Conservation (phyloP, 2,113 vertebrate genomes). For the Erythrocebus patas region DNA sequence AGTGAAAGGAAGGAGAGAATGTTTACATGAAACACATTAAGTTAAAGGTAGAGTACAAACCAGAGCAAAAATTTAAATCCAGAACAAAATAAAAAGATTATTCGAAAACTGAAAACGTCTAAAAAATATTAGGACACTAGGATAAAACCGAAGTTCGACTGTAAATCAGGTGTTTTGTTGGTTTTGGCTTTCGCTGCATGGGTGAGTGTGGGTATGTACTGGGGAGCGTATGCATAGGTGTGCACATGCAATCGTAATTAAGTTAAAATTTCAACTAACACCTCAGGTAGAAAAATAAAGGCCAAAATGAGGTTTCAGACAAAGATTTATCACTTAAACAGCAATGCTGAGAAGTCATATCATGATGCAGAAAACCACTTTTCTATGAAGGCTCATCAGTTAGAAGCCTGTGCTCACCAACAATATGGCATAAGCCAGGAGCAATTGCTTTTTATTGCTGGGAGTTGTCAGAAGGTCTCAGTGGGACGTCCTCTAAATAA, state of each 20-base stretch:
- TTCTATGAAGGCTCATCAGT: not conserved
- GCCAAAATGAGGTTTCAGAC: not conserved
- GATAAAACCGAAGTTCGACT: not conserved
- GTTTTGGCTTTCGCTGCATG: not conserved
- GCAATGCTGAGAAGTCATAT: not conserved
- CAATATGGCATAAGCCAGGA: not conserved
- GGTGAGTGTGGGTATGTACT: not conserved
- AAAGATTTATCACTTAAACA: not conserved
- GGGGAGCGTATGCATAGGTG: accelerated
- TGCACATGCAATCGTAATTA: not conserved
- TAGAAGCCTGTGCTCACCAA: not conserved
- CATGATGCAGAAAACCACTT: not conserved
- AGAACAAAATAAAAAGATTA: not conserved
- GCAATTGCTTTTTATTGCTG: not conserved
- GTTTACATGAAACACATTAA: not conserved
- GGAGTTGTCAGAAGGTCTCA: not conserved
- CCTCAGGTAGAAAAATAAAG: not conserved
- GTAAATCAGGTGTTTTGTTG: not conserved
- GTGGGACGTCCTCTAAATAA: not conserved
- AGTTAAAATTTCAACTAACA: not conserved
- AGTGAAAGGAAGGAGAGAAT: not conserved
- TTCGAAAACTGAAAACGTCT: not conserved
- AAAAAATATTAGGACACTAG: not conserved
- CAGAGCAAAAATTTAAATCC: not conserved
- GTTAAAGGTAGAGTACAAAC: not conserved